phyloP scores from a whole-genome alignment of 2,888 invertebrate species.

The Aporophyla nigra region DNA sequence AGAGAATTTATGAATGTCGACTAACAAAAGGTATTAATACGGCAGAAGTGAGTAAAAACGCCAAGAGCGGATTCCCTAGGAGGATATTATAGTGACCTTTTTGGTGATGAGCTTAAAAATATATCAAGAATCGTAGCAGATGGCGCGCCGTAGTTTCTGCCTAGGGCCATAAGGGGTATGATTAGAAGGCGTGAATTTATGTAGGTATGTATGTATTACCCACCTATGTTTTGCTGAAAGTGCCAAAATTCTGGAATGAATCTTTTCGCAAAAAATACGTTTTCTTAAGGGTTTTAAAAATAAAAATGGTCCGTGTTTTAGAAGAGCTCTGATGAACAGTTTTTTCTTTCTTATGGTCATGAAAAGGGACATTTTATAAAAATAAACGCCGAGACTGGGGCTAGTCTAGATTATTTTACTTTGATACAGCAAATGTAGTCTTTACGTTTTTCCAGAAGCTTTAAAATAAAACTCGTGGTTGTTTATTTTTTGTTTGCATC shows the following conservation, averaged over 20 bases:
- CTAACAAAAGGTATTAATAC: not conserved
- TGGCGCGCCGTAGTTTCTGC: not conserved
- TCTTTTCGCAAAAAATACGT: not conserved
- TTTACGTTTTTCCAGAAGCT: not conserved
- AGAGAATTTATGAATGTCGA: not conserved
- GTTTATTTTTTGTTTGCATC: not conserved
- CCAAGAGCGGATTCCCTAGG: not conserved
- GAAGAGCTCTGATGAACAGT: not conserved
- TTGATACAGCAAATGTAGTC: conserved; percentile 6
- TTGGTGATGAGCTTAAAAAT: too few relatives aligned
- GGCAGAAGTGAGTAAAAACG: not conserved
- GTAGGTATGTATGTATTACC: not conserved
- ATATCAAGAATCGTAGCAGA: not conserved
- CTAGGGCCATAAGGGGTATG: too few relatives aligned
- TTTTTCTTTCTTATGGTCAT: conserved; percentile 1
- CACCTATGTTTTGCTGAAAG: not conserved
- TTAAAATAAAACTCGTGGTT: not conserved
- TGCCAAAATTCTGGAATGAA: not conserved
- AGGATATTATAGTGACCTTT: not conserved
- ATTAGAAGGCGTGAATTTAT: not conserved
- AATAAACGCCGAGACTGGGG: not conserved
- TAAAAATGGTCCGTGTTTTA: not conserved
- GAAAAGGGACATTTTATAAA: conserved; percentile 5
- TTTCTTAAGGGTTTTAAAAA: not conserved
- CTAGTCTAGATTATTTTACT: conserved; percentile 12